phyloP scores from a whole-genome alignment of 2,797 vertebrate genomes.

The Coregonus suidteri region DNA sequence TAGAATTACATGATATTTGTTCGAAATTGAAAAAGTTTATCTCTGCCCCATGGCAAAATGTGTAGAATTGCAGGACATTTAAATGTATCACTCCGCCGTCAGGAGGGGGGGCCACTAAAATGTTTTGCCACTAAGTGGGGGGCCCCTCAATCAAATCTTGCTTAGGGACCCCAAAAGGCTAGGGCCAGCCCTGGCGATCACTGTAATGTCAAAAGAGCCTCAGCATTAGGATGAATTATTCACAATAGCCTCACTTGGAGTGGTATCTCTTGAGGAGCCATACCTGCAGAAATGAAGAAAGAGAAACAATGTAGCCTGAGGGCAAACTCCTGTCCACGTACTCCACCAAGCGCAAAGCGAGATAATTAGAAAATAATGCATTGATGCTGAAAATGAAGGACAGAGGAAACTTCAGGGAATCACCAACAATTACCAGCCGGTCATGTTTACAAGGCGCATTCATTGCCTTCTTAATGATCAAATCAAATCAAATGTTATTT shows the following conservation, averaged over 20 bases:
- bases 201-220: conserved; percentile 37
- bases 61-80: no score
- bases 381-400: conserved; percentile 62
- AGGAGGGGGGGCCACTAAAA: no score
- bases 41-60: no score
- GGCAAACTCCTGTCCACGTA: conserved; percentile 56
- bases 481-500: no score
- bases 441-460: conserved; percentile 37
- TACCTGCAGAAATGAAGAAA: conserved; percentile 44
- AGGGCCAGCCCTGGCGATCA: no score
- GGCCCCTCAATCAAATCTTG: no score
- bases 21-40: no score
- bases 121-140: no score
- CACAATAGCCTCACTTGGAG: conserved; percentile 36
- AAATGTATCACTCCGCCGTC: no score
- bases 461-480: conserved; percentile 46
- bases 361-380: conserved; percentile 71
- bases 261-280: conserved; percentile 39
- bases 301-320: conserved; percentile 49
- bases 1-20: no score
- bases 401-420: conserved; percentile 60
- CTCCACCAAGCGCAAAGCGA: conserved; percentile 47
- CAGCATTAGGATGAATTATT: conserved; percentile 58
- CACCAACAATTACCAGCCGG: conserved; percentile 55
- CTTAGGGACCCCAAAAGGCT: no score